These are phyloP conservation scores for Zosterops hypoxanthus DNA, from an alignment of 2,113 vertebrate genomes.

Conservation along the genomic window DNA sequence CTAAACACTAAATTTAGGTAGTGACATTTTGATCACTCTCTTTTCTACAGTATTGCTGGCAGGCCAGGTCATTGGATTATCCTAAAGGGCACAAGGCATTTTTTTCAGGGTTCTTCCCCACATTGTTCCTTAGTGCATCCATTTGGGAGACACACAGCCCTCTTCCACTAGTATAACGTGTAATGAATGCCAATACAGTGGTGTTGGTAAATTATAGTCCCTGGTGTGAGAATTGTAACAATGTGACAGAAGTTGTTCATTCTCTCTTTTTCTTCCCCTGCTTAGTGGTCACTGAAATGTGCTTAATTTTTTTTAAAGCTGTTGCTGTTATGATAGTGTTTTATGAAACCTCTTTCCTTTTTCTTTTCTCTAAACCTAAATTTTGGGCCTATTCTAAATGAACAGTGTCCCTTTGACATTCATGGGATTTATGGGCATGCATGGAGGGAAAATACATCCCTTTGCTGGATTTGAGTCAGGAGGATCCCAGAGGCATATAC, in stretches of 20 bases:
- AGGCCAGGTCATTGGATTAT: neutral
- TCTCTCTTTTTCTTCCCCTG: neutral
- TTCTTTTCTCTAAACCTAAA: conserved; percentile 31
- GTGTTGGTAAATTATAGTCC: neutral
- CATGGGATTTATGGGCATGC: conserved; percentile 61
- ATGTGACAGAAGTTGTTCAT: neutral
- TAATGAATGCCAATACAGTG: neutral
- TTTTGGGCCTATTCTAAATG: conserved; percentile 46
- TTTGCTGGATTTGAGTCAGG: conserved; percentile 63
- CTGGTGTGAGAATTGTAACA: neutral
- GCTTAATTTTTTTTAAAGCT: conserved; percentile 21
- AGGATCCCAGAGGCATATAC: conserved; percentile 68
- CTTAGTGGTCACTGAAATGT: neutral
- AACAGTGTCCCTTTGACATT: conserved; percentile 72
- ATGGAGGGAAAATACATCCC: conserved; percentile 55
- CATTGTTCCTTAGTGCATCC: neutral
- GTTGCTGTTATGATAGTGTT: conserved; percentile 16
- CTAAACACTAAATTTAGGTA: neutral
- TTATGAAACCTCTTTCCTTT: conserved; percentile 12
- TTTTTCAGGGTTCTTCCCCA: neutral
- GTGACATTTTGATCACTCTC: neutral
- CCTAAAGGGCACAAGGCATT: neutral
- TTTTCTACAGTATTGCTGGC: neutral
- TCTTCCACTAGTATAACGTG: neutral
- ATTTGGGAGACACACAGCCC: neutral